Evolutionary conservation across 2,888 invertebrate species (phyloP), one percentile per base, ranked within the genome.

Genomic region (Ischnura elegans): DNA sequence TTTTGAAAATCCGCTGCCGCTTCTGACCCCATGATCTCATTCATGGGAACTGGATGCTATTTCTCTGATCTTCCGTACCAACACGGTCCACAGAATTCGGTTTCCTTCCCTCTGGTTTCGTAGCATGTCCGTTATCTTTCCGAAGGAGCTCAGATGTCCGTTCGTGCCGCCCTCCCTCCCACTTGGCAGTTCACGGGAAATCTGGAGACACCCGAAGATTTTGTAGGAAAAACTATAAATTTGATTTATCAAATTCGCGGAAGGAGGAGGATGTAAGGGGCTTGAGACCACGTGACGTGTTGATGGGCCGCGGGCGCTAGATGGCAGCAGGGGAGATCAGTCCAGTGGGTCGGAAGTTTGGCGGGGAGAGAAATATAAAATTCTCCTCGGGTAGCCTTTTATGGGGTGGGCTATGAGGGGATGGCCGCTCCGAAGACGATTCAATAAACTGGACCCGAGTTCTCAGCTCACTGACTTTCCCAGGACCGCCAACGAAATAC

Each of bases 291-390:
- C 66, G 66, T 36, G 76, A 36, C 76, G 76, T 76, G 76, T 76
- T 76, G 76, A 76, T 76, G 76, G 76, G 36, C 10, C 36, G 2
- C 76, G 76, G 76, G 36, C 76, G 76, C 76, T 76, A 0, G 5
- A 29, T 6, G 66, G 66, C 66, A 29, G 29, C 66, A 10, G 66
- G 51, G 29, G 6, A 51, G 47, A 86, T 45, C 45, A 86, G 90
- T 90, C 90, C 90, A 90, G 25, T 90, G 90, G 55, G 55, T 90
- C 61, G 90, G 90, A 90, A 90, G 90, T 90, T 90, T 61, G 36
- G 61, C 42, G 21, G 51, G 2, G 47, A 5, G 47, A 13, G 90
- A 61, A 61, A 90, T 55, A 90, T 90, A 90, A 90, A 90, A 90
- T 90, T 90, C 90, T 90, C 43, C 51, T 36, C 87, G 87, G 87